These are phyloP conservation scores for Lanius collurio DNA, from an alignment of 2,113 vertebrate species.

Conservation along the genomic window DNA sequence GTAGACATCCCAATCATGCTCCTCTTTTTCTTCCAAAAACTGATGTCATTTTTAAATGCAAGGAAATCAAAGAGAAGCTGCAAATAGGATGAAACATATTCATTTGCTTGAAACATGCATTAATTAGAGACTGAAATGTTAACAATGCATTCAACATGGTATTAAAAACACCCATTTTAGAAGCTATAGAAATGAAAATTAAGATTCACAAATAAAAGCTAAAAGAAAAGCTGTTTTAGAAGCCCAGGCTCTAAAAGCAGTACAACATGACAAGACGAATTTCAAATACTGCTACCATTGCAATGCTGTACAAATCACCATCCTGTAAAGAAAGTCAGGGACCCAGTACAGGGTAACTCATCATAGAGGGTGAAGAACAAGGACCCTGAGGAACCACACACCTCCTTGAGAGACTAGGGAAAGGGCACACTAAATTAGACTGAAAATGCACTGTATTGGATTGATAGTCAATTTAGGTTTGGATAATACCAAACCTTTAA, in stretches of 20 bases:
- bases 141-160: background rate
- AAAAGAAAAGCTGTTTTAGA: background rate
- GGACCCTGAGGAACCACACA: background rate
- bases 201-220: background rate
- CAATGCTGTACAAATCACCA: background rate
- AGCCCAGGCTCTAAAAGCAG: background rate
- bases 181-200: background rate
- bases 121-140: background rate
- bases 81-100: background rate
- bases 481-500: background rate
- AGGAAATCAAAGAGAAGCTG: slow-evolving; percentile 98
- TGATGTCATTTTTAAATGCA: slow-evolving; percentile 99
- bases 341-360: background rate
- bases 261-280: background rate
- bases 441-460: background rate
- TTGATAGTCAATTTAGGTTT: background rate
- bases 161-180: background rate
- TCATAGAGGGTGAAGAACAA: background rate
- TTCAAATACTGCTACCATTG: background rate
- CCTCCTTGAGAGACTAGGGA: background rate
- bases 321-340: background rate
- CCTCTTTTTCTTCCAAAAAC: slow-evolving; percentile 97
- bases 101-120: background rate
- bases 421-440: background rate
- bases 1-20: slow-evolving; percentile 98